phyloP scores from a whole-genome alignment of 2,888 invertebrate genomes.

The Nebria salina region DNA sequence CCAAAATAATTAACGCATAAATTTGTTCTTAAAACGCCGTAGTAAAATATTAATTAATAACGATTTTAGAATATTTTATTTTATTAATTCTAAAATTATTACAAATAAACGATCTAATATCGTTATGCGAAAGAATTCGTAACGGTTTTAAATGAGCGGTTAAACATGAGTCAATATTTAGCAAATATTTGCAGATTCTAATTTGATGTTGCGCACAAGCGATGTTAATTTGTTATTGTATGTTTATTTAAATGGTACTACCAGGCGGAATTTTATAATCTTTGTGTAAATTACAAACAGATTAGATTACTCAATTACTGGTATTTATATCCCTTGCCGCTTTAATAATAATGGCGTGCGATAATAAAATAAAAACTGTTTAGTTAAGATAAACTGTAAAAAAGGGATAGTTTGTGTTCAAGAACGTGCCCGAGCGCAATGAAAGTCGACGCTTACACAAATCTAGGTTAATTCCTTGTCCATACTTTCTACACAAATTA shows the following conservation, averaged over 20 bases:
- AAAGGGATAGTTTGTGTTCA: not conserved
- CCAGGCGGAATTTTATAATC: not conserved
- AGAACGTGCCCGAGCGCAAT: not conserved
- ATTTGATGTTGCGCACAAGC: not conserved
- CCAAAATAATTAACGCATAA: too few relatives aligned
- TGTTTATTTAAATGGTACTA: not conserved
- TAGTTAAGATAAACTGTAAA: not conserved
- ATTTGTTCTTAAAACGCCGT: too few relatives aligned
- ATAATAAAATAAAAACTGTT: not conserved
- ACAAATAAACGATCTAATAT: too few relatives aligned
- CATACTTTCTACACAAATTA: constrained; percentile 15
- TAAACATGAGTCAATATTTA: not conserved
- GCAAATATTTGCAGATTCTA: not conserved
- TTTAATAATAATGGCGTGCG: not conserved
- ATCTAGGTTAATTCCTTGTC: constrained; percentile 17
- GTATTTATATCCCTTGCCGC: not conserved
- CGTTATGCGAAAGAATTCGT: not conserved
- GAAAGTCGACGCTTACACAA: not conserved
- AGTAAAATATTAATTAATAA: too few relatives aligned
- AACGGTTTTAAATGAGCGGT: not conserved
- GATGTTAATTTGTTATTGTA: not conserved
- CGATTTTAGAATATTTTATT: too few relatives aligned
- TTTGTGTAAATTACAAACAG: not conserved
- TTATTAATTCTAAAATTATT: too few relatives aligned
- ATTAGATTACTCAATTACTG: not conserved